Conservation (phyloP, 2,888 invertebrate genomes). For the Barypeithes pellucidus region DNA sequence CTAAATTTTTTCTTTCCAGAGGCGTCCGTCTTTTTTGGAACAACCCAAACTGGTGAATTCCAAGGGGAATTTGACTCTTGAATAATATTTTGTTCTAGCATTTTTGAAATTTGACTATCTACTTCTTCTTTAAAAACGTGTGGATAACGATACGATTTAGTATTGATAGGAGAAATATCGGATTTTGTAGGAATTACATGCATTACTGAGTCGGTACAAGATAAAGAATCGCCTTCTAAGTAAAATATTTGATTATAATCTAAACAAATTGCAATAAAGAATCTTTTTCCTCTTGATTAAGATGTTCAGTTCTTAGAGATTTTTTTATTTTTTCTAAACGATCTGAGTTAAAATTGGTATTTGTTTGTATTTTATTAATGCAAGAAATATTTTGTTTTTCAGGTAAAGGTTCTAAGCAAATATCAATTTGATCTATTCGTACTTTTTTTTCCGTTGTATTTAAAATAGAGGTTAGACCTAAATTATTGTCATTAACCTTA, state of each 20-base stretch:
- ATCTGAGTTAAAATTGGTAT: no score
- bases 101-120: conserved; percentile 60
- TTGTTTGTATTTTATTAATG: no score
- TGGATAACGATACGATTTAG: conserved; percentile 60
- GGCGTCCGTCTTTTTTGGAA: conserved; percentile 40
- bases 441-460: conserved; percentile 36
- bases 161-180: conserved; percentile 52
- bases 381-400: background rate
- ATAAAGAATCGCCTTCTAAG: no score
- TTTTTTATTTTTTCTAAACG: no score
- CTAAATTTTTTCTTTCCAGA: conserved; percentile 36
- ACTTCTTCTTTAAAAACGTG: conserved; percentile 61
- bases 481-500: conserved; percentile 33
- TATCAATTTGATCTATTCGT: conserved; percentile 19
- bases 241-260: no score
- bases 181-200: background rate
- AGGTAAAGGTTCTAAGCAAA: conserved; percentile 19
- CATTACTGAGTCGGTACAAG: no score
- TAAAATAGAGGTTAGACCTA: conserved; percentile 46
- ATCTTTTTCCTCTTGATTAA: no score
- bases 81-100: conserved; percentile 58
- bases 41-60: conserved; percentile 56
- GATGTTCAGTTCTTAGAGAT: no score
- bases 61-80: conserved; percentile 58
- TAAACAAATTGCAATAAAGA: no score